These are phyloP conservation scores for Cephus cinctus DNA, from an alignment of 1,140 invertebrate species.

Conservation along the genomic window DNA sequence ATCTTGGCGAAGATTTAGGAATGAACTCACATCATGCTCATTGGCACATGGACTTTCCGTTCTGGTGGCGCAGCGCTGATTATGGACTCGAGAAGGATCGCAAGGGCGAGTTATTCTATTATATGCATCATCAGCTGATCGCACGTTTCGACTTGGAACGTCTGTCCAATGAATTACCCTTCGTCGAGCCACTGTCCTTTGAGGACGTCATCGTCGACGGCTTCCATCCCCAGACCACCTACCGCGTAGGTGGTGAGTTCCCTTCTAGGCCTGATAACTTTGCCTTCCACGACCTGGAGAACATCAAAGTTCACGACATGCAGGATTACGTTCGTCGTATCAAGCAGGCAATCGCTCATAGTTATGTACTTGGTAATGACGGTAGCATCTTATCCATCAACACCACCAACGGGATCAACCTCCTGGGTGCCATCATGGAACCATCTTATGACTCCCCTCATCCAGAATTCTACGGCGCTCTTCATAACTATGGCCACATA, in stretches of 20 bases:
- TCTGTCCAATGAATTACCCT: conserved; percentile 36
- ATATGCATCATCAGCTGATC: conserved; percentile 42
- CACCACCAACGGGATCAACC: conserved; percentile 57
- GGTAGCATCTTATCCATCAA: conserved; percentile 36
- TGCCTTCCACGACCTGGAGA: conserved; percentile 31
- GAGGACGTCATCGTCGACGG: conserved; percentile 24
- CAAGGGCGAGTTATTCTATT: conserved; percentile 31
- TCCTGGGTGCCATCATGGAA: conserved; percentile 66
- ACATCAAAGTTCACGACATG: conserved; percentile 37
- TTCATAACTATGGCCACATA: conserved; percentile 66
- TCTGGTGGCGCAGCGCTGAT: conserved; percentile 5
- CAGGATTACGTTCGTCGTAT: conserved; percentile 31
- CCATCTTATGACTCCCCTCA: conserved; percentile 60
- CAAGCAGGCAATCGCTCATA: conserved; percentile 32
- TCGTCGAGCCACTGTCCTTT: conserved; percentile 28
- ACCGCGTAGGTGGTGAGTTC: conserved; percentile 39
- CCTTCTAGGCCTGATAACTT: conserved; percentile 34
- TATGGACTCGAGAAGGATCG: conserved; percentile 18
- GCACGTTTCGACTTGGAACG: conserved; percentile 43
- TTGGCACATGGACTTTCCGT: background rate
- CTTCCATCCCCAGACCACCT: conserved; percentile 39
- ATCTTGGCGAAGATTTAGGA: too few species aligned
- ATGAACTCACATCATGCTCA: too few species aligned
- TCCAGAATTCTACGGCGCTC: conserved; percentile 60
- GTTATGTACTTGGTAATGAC: conserved; percentile 17